Evolutionary conservation across 1,140 invertebrate genomes (phyloP), one percentile per base, ranked within the genome.

Genomic region (Hermetia illucens): DNA sequence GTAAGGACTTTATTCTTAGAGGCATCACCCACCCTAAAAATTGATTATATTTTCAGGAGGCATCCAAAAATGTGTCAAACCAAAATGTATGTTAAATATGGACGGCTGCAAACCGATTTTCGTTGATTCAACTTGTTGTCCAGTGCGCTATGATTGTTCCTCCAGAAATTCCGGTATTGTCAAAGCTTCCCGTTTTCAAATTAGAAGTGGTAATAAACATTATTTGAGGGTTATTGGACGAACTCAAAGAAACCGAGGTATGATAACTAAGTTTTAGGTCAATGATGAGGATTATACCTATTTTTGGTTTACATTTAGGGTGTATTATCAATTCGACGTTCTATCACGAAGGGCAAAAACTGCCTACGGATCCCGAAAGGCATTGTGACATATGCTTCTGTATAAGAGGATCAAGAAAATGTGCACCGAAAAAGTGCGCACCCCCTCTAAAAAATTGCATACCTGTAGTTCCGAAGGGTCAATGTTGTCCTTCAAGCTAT

Each of bases 401-500:
- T 58, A 70, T 86, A 38, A 69, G 73, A 39, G 80, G 79, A 2
- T 62, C 70, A 1, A 65, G 84, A 15, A 69, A 74, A 8, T 90
- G 85, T 55, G 77, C 81, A 34, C 74, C 79, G 2, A 66, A 83
- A 29, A 72, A 77, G 9, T 87, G 83, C 46, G 74, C 79, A 4
- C 77, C 78, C 10, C 70, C 77, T 0, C 63, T 86, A 36, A 69
- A 75, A 43, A 80, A 79, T 25, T 90, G 85, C 54, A 68, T 62
- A 36, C 83, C 85, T 2, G 72, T 88, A 20, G 70, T 83, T 19
- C 72, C 73, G 25, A 63, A 70, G 37, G 83, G 82, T 17, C 75
- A 86, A 51, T 89, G 84, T 55, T 89, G 85, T 55, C 82, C 85
- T 16, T 76, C 78, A 27, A 82, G 80, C 48, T 89, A 88, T 50